Conservation (phyloP, 2,113 vertebrate genomes). For the Etia nguti region DNA sequence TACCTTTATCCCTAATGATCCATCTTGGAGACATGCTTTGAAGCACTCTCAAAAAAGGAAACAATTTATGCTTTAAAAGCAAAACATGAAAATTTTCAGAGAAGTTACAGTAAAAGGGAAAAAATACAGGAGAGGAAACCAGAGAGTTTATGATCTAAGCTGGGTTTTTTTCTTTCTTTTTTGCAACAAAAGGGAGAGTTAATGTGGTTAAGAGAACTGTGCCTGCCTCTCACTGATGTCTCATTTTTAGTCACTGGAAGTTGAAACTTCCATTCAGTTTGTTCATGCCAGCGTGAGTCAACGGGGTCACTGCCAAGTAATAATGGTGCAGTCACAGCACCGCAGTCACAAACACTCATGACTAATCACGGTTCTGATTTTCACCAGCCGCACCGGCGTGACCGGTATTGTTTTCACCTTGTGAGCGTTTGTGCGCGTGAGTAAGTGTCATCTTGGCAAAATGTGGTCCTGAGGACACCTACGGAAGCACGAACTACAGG, state of each 20-base stretch:
- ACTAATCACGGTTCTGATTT: conserved; percentile 20
- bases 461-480: background rate
- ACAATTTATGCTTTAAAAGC: background rate
- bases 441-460: background rate
- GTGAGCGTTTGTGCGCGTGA: background rate
- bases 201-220: background rate
- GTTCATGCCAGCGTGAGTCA: conserved; percentile 14
- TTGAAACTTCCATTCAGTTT: conserved; percentile 2
- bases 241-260: background rate
- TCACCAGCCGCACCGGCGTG: background rate
- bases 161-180: background rate
- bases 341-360: conserved; percentile 18
- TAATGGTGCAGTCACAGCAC: conserved; percentile 14
- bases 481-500: background rate
- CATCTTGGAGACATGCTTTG: background rate
- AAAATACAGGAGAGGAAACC: background rate
- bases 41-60: background rate
- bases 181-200: background rate
- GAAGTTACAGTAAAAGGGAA: background rate
- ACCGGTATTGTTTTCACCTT: background rate
- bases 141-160: background rate
- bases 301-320: conserved; percentile 12
- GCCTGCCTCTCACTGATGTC: background rate
- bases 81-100: background rate
- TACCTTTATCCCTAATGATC: background rate